These are phyloP conservation scores for Phylloscopus trochiloides DNA, from an alignment of 2,113 vertebrate species.

Conservation along the genomic window DNA sequence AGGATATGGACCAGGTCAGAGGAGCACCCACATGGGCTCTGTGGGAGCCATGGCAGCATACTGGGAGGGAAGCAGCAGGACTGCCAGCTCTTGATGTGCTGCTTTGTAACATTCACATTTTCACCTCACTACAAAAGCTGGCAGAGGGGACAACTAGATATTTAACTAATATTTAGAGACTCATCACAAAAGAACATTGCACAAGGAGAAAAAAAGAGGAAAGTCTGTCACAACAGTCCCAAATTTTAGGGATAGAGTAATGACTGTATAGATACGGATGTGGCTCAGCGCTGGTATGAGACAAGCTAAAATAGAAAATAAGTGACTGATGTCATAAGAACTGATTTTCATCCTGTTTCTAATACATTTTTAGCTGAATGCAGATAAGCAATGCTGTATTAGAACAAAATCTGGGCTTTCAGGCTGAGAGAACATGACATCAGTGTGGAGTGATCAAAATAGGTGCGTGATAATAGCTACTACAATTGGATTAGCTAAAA, in stretches of 20 bases:
- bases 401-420: background rate
- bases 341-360: background rate
- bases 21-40: background rate
- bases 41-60: background rate
- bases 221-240: background rate
- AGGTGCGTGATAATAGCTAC: background rate
- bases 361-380: background rate
- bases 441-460: background rate
- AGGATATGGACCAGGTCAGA: background rate
- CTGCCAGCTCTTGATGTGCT: background rate
- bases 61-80: background rate
- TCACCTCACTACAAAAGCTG: background rate
- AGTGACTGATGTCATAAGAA: background rate
- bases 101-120: background rate
- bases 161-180: background rate
- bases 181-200: background rate
- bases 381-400: background rate
- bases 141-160: background rate
- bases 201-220: background rate
- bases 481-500: background rate
- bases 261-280: background rate
- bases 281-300: background rate
- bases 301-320: background rate
- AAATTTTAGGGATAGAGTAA: background rate
- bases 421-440: background rate